These are phyloP conservation scores for Smittia sp. DNA, from an alignment of 2,888 invertebrate species.

Conservation along the genomic window DNA sequence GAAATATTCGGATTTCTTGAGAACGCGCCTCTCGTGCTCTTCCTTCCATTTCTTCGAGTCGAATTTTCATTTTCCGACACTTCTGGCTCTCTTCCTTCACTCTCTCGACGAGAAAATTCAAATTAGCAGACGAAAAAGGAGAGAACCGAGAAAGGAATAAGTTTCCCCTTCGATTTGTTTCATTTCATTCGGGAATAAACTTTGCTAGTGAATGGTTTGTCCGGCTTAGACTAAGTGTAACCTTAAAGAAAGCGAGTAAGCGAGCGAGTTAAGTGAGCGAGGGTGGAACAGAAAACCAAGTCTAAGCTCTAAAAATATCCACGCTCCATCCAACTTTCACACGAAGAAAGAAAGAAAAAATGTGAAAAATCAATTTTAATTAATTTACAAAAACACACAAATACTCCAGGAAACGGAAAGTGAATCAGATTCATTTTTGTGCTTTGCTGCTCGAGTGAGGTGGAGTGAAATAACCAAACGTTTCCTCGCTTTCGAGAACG, in stretches of 20 bases:
- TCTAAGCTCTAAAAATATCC: slow-evolving; percentile 39
- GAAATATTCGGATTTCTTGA: slow-evolving; percentile 3
- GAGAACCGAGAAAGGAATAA: slow-evolving; percentile 19
- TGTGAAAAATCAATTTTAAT: slow-evolving; percentile 41
- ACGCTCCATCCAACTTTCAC: slow-evolving; percentile 35
- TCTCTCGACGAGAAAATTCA: neutral
- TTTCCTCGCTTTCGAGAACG: too few relatives aligned
- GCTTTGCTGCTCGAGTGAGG: too few relatives aligned
- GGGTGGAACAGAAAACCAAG: neutral
- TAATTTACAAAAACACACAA: slow-evolving; percentile 39
- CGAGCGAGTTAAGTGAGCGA: neutral
- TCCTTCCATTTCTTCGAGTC: slow-evolving; percentile 19
- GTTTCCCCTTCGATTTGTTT: neutral
- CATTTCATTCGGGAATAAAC: slow-evolving; percentile 37
- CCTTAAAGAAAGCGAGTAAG: too few relatives aligned
- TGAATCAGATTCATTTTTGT: too few relatives aligned
- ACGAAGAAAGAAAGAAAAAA: slow-evolving; percentile 33
- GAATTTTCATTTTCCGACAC: slow-evolving; percentile 25
- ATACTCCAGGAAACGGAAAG: neutral
- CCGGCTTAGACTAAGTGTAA: slow-evolving; percentile 14
- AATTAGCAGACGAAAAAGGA: slow-evolving; percentile 8
- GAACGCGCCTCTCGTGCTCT: neutral
- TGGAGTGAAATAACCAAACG: too few relatives aligned
- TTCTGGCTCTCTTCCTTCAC: neutral
- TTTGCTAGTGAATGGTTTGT: slow-evolving; percentile 40